Conservation (phyloP, 2,797 vertebrate species). For the Ataeniobius toweri region DNA sequence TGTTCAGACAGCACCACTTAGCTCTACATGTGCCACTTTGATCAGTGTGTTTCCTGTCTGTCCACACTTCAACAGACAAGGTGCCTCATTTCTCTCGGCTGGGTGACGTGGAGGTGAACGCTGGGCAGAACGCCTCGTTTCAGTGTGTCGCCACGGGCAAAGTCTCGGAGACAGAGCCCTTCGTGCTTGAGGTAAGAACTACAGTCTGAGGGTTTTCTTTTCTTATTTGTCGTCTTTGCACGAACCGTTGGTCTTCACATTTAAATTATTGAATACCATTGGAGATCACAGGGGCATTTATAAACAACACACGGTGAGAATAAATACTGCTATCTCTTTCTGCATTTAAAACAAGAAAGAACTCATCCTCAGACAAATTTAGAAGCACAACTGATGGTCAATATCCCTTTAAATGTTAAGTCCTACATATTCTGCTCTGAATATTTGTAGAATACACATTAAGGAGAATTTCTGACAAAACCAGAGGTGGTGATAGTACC, state of each 20-base stretch:
- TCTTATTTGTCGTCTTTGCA: conserved; percentile 5
- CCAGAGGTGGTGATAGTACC: too few relatives aligned
- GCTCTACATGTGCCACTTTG: conserved; percentile 43
- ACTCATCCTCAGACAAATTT: background rate
- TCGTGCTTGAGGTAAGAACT: conserved; percentile 79
- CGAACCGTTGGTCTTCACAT: conserved; percentile 5
- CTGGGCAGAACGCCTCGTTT: conserved; percentile 97
- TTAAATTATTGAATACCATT: background rate
- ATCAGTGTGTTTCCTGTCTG: conserved; percentile 32
- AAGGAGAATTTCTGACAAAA: too few relatives aligned
- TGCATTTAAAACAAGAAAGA: background rate
- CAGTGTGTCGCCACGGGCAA: conserved; percentile 96
- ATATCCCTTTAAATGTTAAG: background rate
- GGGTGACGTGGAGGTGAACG: conserved; percentile 97
- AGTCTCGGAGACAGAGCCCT: conserved; percentile 85
- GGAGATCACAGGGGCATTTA: background rate
- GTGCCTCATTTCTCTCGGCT: conserved; percentile 97
- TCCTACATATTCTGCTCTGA: too few relatives aligned
- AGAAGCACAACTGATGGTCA: background rate
- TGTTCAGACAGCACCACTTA: conserved; percentile 34
- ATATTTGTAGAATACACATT: too few relatives aligned
- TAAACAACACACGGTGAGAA: conserved; percentile 5
- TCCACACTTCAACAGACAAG: conserved; percentile 86
- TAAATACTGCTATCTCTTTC: conserved; percentile 9
- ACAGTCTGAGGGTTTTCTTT: background rate